These are phyloP conservation scores for Drosophila dunni DNA, from an alignment of 1,140 invertebrate genomes.

Conservation along the genomic window DNA sequence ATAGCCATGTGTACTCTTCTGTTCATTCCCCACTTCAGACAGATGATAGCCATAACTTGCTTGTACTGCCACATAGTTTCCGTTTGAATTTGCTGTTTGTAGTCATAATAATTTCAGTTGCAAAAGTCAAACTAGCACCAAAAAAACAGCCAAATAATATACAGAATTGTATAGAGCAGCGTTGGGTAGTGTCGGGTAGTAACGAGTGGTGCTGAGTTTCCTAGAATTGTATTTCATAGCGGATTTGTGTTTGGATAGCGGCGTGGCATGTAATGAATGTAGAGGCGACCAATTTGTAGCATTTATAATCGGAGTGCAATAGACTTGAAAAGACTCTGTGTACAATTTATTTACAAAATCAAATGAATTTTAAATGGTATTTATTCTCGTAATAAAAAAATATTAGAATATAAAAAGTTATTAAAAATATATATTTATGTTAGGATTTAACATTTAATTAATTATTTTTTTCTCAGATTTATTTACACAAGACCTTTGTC, in stretches of 20 bases:
- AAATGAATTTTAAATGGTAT: background rate
- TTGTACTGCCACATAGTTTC: slow-evolving; percentile 20
- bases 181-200: background rate
- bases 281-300: slow-evolving; percentile 56
- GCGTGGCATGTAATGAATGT: slow-evolving; percentile 25
- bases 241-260: slow-evolving; percentile 9
- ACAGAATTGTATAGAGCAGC: too few species aligned
- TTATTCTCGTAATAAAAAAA: too few species aligned
- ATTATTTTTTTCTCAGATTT: too few species aligned
- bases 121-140: slow-evolving; percentile 53
- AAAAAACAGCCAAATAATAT: background rate
- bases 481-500: background rate
- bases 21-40: background rate
- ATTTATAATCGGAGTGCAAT: background rate
- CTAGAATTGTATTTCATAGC: slow-evolving; percentile 5
- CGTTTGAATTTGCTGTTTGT: slow-evolving; percentile 52
- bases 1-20: slow-evolving; percentile 18
- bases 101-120: slow-evolving; percentile 57
- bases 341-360: too few species aligned
- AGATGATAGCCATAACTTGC: background rate
- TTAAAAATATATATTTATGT: too few species aligned
- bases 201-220: slow-evolving; percentile 17
- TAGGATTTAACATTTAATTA: too few species aligned
- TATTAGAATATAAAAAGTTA: too few species aligned
- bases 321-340: background rate